Evolutionary conservation across 2,113 vertebrate genomes (phyloP).

Genomic region (Naja naja): DNA sequence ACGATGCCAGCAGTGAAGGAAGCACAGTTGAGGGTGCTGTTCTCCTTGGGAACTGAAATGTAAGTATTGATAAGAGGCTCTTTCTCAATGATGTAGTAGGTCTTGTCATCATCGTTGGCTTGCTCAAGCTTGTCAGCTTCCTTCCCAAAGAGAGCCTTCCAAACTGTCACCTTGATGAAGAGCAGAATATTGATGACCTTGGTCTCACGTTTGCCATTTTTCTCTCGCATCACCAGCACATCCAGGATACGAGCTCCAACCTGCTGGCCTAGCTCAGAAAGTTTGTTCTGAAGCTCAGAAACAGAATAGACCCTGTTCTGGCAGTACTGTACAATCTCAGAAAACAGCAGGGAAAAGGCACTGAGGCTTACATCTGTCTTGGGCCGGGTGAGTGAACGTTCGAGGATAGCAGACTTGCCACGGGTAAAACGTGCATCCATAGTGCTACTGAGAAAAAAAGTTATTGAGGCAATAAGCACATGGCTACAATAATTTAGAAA

Average conservation of each 20-base stretch:
- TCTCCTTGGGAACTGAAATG: conserved; percentile 92
- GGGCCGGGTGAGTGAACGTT: conserved; percentile 81
- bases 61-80: conserved; percentile 89
- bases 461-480: neutral
- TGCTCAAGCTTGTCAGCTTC: conserved; percentile 95
- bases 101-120: conserved; percentile 91
- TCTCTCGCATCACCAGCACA: conserved; percentile 85
- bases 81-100: conserved; percentile 93
- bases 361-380: conserved; percentile 87
- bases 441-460: neutral
- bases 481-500: neutral
- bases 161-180: conserved; percentile 78
- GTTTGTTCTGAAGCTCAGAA: conserved; percentile 86
- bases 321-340: conserved; percentile 94
- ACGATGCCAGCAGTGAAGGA: conserved; percentile 89
- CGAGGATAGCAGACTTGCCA: conserved; percentile 86
- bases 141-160: conserved; percentile 89
- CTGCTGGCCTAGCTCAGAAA: conserved; percentile 85
- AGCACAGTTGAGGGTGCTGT: conserved; percentile 93
- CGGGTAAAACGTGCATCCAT: conserved; percentile 92
- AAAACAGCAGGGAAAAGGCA: conserved; percentile 90
- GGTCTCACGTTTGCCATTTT: conserved; percentile 86
- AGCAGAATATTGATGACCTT: conserved; percentile 87
- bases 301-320: conserved; percentile 93
- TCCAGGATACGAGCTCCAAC: conserved; percentile 87